A percentile compares a stretch with the other conserved stretches of the same genome.
Conservation (phyloP, 2,888 invertebrate genomes). For the Dromius quadrimaculatus region DNA sequence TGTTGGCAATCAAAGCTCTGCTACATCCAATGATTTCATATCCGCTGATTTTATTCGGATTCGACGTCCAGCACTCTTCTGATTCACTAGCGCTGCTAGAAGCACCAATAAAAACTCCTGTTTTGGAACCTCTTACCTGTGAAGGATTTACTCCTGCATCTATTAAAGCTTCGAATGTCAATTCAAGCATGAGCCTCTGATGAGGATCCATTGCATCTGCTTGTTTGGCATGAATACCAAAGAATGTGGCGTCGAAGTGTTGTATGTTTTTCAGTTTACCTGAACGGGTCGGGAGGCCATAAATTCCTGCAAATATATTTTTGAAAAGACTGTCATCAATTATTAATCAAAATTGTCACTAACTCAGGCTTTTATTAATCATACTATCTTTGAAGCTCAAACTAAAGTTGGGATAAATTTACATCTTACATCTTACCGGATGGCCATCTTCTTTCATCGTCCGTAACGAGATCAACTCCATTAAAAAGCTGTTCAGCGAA, state of each 20-base stretch:
- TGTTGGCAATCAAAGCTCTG: constrained; percentile 96
- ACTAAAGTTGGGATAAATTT: not conserved
- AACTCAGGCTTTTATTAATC: too few relatives aligned
- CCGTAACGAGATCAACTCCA: constrained; percentile 93
- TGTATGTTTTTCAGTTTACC: constrained; percentile 86
- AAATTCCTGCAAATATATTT: constrained; percentile 71
- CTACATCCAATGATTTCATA: constrained; percentile 96
- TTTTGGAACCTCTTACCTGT: constrained; percentile 86
- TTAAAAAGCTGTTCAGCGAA: constrained; percentile 92
- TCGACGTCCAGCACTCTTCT: constrained; percentile 86
- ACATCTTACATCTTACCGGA: constrained; percentile 71
- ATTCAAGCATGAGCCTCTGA: constrained; percentile 87
- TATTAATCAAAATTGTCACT: too few relatives aligned
- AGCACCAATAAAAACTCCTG: constrained; percentile 95
- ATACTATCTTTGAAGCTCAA: too few relatives aligned
- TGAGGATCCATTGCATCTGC: constrained; percentile 94
- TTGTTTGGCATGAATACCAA: constrained; percentile 93
- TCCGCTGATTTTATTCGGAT: constrained; percentile 88
- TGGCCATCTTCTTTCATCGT: constrained; percentile 91
- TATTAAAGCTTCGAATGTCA: constrained; percentile 91
- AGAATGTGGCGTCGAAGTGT: constrained; percentile 89
- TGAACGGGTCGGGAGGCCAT: constrained; percentile 82
- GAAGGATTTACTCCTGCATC: constrained; percentile 90
- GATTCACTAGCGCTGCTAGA: constrained; percentile 91
- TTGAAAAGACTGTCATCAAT: too few relatives aligned